Percentiles rank a stretch among this genome's conserved stretches.
These are phyloP conservation scores for Tetheella fluctuosa DNA, from an alignment of 2,888 invertebrate species.

Conservation along the genomic window DNA sequence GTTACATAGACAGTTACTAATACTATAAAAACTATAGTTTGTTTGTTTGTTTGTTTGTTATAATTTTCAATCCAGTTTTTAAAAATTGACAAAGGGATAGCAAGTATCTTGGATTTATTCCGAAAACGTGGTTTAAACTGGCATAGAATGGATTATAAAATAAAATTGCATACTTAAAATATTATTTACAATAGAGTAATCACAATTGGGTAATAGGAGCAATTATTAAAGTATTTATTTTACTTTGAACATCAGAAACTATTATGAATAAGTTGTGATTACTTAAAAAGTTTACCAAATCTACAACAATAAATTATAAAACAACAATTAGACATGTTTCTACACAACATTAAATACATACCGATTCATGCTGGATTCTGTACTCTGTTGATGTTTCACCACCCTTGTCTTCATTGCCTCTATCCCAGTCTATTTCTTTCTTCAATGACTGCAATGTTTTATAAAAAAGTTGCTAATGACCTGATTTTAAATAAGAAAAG, in stretches of 20 bases:
- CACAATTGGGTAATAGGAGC: constrained; percentile 10
- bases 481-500: no score
- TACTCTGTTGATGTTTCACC: constrained; percentile 91
- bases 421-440: constrained; percentile 94
- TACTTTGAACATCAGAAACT: not conserved
- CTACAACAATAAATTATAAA: constrained; percentile 37
- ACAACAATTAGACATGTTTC: constrained; percentile 25
- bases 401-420: constrained; percentile 90
- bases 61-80: no score
- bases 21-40: no score
- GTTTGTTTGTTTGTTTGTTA: no score
- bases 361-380: constrained; percentile 92
- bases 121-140: no score
- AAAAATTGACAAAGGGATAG: no score
- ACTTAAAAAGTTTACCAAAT: constrained; percentile 30
- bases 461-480: constrained; percentile 8
- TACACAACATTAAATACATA: constrained; percentile 77
- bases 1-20: no score
- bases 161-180: no score
- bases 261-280: constrained; percentile 28
- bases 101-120: no score
- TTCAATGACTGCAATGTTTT: constrained; percentile 90
- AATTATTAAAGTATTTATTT: not conserved
- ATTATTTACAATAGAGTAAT: no score
- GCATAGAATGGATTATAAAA: no score